A percentile compares a stretch with the other conserved stretches of the same genome.
phyloP scores from a whole-genome alignment of 2,888 invertebrate species.

The Drosophila pseudotakahashii region DNA sequence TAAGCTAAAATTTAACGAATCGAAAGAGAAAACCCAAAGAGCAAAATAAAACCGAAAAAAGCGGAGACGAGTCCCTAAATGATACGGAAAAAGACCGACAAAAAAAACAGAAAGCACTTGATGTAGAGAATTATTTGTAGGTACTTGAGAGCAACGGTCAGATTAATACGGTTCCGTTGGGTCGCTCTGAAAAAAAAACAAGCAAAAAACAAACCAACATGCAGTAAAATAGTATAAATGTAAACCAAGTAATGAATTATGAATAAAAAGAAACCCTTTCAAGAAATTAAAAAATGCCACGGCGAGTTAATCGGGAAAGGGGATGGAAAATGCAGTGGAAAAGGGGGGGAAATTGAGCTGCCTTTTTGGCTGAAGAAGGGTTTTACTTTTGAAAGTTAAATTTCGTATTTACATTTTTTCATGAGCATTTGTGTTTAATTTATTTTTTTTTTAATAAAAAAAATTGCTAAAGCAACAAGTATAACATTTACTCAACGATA shows the following conservation, averaged over 20 bases:
- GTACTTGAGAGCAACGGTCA: slow-evolving; percentile 28
- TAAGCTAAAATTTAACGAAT: slow-evolving; percentile 54
- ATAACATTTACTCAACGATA: too few species aligned
- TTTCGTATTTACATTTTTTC: too few species aligned
- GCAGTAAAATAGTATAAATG: slow-evolving; percentile 70
- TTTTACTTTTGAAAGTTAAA: too few species aligned
- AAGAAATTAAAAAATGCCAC: slow-evolving; percentile 25
- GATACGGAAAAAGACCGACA: slow-evolving; percentile 2
- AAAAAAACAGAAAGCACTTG: slow-evolving; percentile 28
- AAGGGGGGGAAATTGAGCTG: background rate
- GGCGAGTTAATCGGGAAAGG: background rate
- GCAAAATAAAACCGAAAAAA: slow-evolving; percentile 15
- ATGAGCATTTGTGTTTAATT: too few species aligned
- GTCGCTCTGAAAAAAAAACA: slow-evolving; percentile 19
- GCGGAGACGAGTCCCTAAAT: slow-evolving; percentile 7
- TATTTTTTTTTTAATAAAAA: too few species aligned
- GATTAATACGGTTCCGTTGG: slow-evolving; percentile 20
- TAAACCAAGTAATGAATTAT: slow-evolving; percentile 64
- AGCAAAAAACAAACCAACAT: slow-evolving; percentile 45
- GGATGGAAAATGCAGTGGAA: slow-evolving; percentile 1
- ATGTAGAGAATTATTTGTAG: slow-evolving; percentile 50
- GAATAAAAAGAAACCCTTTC: slow-evolving; percentile 65
- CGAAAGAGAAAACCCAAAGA: slow-evolving; percentile 7
- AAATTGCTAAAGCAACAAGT: too few species aligned
- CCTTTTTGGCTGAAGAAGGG: too few species aligned